These are phyloP conservation scores for Ivindomyrus marchei DNA, from an alignment of 2,113 vertebrate species.

Conservation along the genomic window DNA sequence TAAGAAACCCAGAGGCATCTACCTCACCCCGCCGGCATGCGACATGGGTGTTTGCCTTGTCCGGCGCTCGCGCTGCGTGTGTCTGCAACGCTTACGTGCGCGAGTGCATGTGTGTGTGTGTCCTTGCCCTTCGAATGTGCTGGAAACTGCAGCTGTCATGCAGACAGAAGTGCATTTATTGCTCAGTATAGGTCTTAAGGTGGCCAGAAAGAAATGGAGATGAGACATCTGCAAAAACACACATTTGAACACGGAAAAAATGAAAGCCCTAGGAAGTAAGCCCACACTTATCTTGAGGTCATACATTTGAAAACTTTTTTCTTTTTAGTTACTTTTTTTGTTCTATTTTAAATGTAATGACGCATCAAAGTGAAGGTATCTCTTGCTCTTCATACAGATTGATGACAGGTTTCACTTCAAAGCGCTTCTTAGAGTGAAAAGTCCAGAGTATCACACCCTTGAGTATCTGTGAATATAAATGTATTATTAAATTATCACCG, in stretches of 20 bases:
- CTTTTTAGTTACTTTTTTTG: neutral
- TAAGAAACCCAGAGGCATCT: constrained; percentile 22
- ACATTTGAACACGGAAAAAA: neutral
- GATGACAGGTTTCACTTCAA: constrained; percentile 6
- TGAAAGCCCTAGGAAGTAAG: neutral
- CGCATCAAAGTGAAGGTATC: neutral
- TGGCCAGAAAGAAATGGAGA: neutral
- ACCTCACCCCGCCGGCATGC: constrained; percentile 25
- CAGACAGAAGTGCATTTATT: neutral
- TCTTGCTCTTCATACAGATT: neutral
- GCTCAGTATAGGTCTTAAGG: neutral
- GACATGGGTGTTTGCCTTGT: neutral
- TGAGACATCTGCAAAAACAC: neutral
- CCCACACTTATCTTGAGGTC: neutral
- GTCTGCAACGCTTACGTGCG: constrained; percentile 7
- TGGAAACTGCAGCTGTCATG: neutral
- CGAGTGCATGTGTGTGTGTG: neutral
- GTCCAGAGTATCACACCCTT: neutral
- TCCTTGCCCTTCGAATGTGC: neutral
- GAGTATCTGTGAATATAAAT: neutral
- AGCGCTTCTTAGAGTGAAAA: neutral
- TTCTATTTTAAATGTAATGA: neutral
- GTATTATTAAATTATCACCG: neutral
- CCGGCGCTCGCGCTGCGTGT: neutral
- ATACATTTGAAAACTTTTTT: neutral